These are phyloP conservation scores for Cebus imitator DNA, from an alignment of 2,113 vertebrate genomes.

Conservation along the genomic window DNA sequence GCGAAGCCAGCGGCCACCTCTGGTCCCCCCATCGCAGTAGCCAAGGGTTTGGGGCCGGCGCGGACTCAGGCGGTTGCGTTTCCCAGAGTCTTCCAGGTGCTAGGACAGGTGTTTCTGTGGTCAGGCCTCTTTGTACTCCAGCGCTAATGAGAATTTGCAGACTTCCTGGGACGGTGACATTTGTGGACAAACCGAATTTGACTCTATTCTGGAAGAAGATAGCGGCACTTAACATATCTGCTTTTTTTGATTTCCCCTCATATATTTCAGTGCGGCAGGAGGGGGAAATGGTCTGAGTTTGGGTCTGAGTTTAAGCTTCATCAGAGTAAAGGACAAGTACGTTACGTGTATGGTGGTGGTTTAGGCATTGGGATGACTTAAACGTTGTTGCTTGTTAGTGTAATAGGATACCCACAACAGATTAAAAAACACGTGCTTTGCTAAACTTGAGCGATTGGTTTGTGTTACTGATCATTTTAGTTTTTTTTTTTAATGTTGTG, in stretches of 20 bases:
- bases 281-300: conserved; percentile 35
- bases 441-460: no score
- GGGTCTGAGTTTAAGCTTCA: conserved; percentile 23
- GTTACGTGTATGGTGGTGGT: no score
- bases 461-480: no score
- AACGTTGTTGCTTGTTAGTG: no score
- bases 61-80: not conserved
- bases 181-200: conserved; percentile 36
- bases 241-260: conserved; percentile 10
- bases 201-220: conserved; percentile 43
- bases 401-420: no score
- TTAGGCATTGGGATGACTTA: no score
- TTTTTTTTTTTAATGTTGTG: no score
- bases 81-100: conserved; percentile 3
- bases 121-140: conserved; percentile 64
- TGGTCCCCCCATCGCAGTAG: not conserved
- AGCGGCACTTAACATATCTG: not conserved
- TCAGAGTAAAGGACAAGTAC: not conserved
- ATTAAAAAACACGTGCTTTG: no score
- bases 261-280: not conserved
- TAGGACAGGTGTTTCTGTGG: conserved; percentile 68
- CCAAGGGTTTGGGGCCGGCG: not conserved
- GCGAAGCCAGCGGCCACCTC: not conserved
- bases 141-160: conserved; percentile 32
- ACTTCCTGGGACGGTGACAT: conserved; percentile 54